These are phyloP conservation scores for Drosophila punjabiensis DNA, from an alignment of 1,140 invertebrate genomes.

Conservation along the genomic window DNA sequence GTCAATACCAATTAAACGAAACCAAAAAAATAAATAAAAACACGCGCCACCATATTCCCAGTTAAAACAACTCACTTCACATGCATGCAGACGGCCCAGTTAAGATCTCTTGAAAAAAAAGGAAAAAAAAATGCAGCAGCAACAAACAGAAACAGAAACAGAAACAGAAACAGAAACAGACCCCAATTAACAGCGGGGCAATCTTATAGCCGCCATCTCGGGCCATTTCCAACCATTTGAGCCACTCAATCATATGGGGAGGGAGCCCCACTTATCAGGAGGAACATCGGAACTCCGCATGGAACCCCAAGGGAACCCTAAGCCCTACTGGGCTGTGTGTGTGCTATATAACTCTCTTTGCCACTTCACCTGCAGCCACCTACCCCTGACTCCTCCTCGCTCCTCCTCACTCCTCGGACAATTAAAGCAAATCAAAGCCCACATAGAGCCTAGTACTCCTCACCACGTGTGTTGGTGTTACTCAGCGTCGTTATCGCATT, in stretches of 20 bases:
- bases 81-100: constrained; percentile 32
- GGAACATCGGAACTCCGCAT: constrained; percentile 18
- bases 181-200: constrained; percentile 39
- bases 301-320: constrained; percentile 1
- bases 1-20: constrained; percentile 28
- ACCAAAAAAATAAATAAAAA: constrained; percentile 10
- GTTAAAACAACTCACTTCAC: constrained; percentile 17
- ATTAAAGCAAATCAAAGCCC: constrained; percentile 67
- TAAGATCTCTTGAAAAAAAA: constrained; percentile 20
- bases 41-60: background rate
- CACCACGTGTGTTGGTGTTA: constrained; percentile 6
- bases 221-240: constrained; percentile 33
- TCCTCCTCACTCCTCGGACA: constrained; percentile 28
- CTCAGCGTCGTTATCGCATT: constrained; percentile 62
- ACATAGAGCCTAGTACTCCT: constrained; percentile 12
- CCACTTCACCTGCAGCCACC: constrained; percentile 39
- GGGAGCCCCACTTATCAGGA: constrained; percentile 26
- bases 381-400: background rate
- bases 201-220: constrained; percentile 44
- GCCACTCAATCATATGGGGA: constrained; percentile 46
- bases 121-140: background rate
- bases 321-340: background rate
- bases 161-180: constrained; percentile 16
- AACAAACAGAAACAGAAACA: constrained; percentile 2
- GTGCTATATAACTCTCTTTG: constrained; percentile 15